Evolutionary conservation across 2,888 invertebrate genomes (phyloP).

Genomic region (Clanis bilineata): DNA sequence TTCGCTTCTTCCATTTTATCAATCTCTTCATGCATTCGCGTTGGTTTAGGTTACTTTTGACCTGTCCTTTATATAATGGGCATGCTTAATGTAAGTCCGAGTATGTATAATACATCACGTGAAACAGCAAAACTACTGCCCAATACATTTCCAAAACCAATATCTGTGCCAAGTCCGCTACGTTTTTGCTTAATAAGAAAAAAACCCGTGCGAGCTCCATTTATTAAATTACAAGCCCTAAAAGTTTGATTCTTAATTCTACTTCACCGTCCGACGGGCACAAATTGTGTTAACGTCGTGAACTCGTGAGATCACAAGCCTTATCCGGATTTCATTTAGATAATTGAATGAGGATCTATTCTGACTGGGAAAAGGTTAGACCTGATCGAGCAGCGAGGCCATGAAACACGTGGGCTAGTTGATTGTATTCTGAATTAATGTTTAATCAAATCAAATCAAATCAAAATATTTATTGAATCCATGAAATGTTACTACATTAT

Average conservation of each 20-base stretch:
- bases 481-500: too few relatives aligned
- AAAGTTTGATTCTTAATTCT: conserved; percentile 55
- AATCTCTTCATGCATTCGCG: too few relatives aligned
- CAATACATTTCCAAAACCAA: not conserved
- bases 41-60: too few relatives aligned
- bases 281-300: conserved; percentile 72
- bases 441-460: too few relatives aligned
- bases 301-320: conserved; percentile 57
- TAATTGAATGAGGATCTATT: conserved; percentile 80
- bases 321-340: conserved; percentile 78
- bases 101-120: not conserved
- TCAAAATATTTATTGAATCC: too few relatives aligned
- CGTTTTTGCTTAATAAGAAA: conserved; percentile 21
- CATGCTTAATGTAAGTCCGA: too few relatives aligned
- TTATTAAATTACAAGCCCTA: conserved; percentile 27
- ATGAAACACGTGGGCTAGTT: conserved; percentile 14
- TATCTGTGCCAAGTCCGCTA: conserved; percentile 10
- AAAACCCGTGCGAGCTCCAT: conserved; percentile 18
- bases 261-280: conserved; percentile 48
- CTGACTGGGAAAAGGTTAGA: conserved; percentile 69
- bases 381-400: conserved; percentile 44
- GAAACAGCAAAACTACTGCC: not conserved
- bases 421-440: too few relatives aligned
- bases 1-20: too few relatives aligned
- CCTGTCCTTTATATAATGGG: too few relatives aligned